These are phyloP conservation scores for Heliconius sara DNA, from an alignment of 2,888 invertebrate species.

Conservation along the genomic window DNA sequence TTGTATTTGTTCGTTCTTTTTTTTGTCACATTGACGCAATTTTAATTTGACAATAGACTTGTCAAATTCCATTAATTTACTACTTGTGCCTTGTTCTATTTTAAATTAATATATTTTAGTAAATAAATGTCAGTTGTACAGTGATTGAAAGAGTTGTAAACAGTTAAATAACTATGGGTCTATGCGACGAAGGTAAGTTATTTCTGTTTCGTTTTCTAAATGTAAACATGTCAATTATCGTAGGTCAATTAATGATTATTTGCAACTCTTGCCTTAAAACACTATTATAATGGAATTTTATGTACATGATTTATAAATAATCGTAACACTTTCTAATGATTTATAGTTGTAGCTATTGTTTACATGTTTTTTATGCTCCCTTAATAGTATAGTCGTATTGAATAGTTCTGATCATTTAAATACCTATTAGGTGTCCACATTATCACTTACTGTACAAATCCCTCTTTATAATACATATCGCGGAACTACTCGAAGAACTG, in stretches of 20 bases:
- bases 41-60: slow-evolving; percentile 12
- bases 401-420: background rate
- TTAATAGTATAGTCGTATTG: background rate
- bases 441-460: slow-evolving; percentile 15
- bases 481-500: slow-evolving; percentile 67
- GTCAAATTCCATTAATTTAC: slow-evolving; percentile 23
- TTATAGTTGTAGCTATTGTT: background rate
- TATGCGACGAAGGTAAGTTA: slow-evolving; percentile 77
- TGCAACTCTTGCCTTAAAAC: slow-evolving; percentile 36
- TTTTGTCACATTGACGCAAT: slow-evolving; percentile 33
- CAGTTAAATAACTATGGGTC: slow-evolving; percentile 62
- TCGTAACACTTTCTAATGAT: background rate
- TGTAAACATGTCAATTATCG: slow-evolving; percentile 75
- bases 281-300: slow-evolving; percentile 37
- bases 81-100: slow-evolving; percentile 23
- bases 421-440: slow-evolving; percentile 16
- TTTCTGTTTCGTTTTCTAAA: slow-evolving; percentile 49
- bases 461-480: slow-evolving; percentile 48
- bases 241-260: slow-evolving; percentile 49
- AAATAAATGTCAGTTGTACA: slow-evolving; percentile 29
- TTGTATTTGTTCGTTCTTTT: slow-evolving; percentile 10
- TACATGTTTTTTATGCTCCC: background rate
- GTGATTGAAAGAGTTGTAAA: slow-evolving; percentile 22
- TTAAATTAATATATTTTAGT: slow-evolving; percentile 28
- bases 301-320: slow-evolving; percentile 11